Percentiles rank a stretch among this genome's conserved stretches.
Evolutionary conservation across 2,888 invertebrate genomes (phyloP).

Genomic region (Lucinisca nassula): DNA sequence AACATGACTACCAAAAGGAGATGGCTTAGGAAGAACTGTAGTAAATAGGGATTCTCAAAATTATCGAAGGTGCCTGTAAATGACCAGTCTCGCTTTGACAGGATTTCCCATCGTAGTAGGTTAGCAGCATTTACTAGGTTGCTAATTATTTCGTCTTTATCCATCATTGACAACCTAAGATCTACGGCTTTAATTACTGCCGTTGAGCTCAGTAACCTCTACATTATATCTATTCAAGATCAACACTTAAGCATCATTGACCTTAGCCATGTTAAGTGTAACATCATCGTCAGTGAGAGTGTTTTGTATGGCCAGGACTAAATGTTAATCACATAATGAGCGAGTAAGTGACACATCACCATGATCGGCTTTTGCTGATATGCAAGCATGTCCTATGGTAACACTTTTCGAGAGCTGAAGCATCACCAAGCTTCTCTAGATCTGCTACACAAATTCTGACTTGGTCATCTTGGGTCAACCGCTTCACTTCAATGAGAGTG

Average conservation of each 20-base stretch:
- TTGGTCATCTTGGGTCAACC: too few relatives aligned
- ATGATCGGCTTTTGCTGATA: neutral
- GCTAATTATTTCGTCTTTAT: neutral
- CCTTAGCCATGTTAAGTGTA: conserved; percentile 15
- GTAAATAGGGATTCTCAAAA: conserved; percentile 25
- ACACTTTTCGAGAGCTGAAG: conserved; percentile 3
- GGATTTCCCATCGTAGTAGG: conserved; percentile 7
- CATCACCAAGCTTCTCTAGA: too few relatives aligned
- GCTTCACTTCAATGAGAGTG: too few relatives aligned
- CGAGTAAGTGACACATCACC: neutral
- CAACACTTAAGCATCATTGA: conserved; percentile 9
- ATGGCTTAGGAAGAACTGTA: conserved; percentile 28
- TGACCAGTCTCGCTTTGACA: conserved; percentile 16
- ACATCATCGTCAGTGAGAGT: conserved; percentile 24
- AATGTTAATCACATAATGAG: neutral
- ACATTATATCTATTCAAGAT: neutral
- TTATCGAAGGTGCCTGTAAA: conserved; percentile 9
- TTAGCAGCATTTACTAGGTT: neutral
- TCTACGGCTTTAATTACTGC: neutral
- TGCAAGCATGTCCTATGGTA: conserved; percentile 9
- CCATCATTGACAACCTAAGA: neutral
- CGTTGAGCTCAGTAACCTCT: neutral
- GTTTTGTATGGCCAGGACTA: neutral
- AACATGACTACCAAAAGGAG: conserved; percentile 29
- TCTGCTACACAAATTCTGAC: too few relatives aligned